phyloP scores from a whole-genome alignment of 2,797 vertebrate species.

The Kryptopterus vitreolus region DNA sequence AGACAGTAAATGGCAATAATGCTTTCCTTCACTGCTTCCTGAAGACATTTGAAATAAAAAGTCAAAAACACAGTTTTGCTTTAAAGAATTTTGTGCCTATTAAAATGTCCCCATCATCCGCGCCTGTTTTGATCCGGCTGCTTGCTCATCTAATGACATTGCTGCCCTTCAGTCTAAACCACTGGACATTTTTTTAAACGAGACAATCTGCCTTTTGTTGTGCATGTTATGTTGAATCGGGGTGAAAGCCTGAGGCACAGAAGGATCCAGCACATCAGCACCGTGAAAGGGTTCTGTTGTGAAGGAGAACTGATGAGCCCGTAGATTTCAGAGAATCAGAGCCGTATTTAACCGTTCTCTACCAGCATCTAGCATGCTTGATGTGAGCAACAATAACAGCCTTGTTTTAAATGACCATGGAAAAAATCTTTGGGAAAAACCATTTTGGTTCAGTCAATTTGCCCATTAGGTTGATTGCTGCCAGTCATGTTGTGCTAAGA shows the following conservation, averaged over 20 bases:
- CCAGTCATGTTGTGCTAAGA: background rate
- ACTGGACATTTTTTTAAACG: constrained; percentile 44
- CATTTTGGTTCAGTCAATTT: background rate
- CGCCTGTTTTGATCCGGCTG: constrained; percentile 45
- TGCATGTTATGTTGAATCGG: constrained; percentile 42
- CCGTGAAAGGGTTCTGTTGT: constrained; percentile 55
- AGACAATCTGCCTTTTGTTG: constrained; percentile 58
- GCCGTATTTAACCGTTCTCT: constrained; percentile 49
- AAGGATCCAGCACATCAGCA: constrained; percentile 39
- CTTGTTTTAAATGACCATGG: constrained; percentile 48
- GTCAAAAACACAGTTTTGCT: constrained; percentile 37
- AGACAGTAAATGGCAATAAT: background rate
- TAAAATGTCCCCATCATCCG: constrained; percentile 22
- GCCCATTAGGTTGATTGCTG: background rate
- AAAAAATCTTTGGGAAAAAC: constrained; percentile 23
- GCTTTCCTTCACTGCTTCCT: background rate
- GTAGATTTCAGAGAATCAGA: constrained; percentile 47
- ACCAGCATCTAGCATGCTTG: constrained; percentile 34
- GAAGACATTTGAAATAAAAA: background rate
- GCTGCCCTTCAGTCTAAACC: constrained; percentile 38
- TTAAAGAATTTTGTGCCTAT: constrained; percentile 6
- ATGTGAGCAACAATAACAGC: constrained; percentile 46
- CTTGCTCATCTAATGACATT: constrained; percentile 46
- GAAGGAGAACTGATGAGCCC: constrained; percentile 52
- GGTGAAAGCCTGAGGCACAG: constrained; percentile 49